Evolutionary conservation across 1,140 invertebrate species (phyloP), one percentile per base, ranked within the genome.

Genomic region (Oscheius sp.): DNA sequence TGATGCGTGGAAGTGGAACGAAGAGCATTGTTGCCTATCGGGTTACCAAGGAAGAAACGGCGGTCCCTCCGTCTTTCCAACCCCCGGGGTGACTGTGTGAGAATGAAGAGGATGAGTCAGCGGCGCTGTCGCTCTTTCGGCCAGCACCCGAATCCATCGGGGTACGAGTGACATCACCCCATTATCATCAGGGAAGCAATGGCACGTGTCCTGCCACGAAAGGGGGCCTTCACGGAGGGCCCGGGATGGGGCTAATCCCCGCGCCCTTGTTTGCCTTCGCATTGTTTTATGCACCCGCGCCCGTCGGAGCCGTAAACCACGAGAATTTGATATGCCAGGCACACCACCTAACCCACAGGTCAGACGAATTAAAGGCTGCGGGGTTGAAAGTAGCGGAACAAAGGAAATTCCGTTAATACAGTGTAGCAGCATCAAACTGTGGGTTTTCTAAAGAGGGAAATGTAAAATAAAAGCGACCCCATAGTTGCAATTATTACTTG

Each of bases 1-100:
- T 55, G 49, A 55, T 55, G 49, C 49, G 49, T 13, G 49, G 49
- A 23, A 55, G 49, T 55, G 49, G 49, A 55, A 55, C 49, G 38
- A 10, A 26, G 49, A 55, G 49, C 49, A 55, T 55, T 55, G 7
- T 55, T 7, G 49, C 15, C 10, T 10, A 55, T 55, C 49, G 23
- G 49, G 49, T 55, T 55, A 55, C 49, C 49, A 55, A 55, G 49
- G 49, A 23, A 26, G 49, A 55, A n/a, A 10, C 38, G 38, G 38
- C 38, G 38, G 10, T 42, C n/a, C 10, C n/a, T 42, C 38, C n/a
- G 38, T 42, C 38, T 42, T 42, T 42, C n/a, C 10, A 10, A 42
- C n/a, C 38, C 38, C 38, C n/a, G n/a, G n/a, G n/a, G n/a, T n/a
- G n/a, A n/a, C 38, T 42, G 38, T 42, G 38, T 42, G 38, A 42